Percentiles rank a stretch among this genome's conserved stretches.
Conservation (phyloP, 2,113 vertebrate genomes). For the Poecilia latipinna region DNA sequence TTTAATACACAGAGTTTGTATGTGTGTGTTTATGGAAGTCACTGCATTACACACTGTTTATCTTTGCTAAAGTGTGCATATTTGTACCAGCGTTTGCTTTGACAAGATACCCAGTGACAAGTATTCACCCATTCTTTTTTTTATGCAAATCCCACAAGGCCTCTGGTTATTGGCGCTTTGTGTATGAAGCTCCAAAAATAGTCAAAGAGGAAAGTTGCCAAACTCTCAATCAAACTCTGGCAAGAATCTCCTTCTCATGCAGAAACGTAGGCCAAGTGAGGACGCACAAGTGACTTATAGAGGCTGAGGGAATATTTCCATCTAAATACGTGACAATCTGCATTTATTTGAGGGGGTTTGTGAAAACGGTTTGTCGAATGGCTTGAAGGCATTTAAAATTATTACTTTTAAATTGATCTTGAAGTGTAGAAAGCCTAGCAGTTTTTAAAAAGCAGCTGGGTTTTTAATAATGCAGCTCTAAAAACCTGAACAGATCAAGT, state of each 20-base stretch:
- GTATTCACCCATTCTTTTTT: constrained; percentile 56
- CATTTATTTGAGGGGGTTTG: constrained; percentile 11
- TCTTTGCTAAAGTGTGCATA: constrained; percentile 13
- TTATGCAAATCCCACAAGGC: constrained; percentile 67
- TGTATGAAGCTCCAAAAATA: constrained; percentile 67
- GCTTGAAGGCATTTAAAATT: neutral
- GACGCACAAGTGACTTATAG: constrained; percentile 60
- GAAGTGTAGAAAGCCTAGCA: neutral
- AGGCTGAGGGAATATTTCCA: constrained; percentile 54
- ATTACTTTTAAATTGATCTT: neutral
- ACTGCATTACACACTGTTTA: neutral
- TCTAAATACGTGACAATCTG: constrained; percentile 30
- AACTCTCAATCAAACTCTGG: constrained; percentile 72
- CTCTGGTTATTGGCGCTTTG: constrained; percentile 65
- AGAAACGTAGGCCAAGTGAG: constrained; percentile 60
- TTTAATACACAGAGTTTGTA: neutral
- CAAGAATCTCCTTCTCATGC: constrained; percentile 62
- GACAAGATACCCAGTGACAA: constrained; percentile 52
- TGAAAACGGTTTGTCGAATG: constrained; percentile 18
- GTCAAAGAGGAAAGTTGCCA: constrained; percentile 66
- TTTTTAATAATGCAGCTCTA: neutral
- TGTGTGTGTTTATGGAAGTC: constrained; percentile 6
- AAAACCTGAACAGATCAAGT: neutral
- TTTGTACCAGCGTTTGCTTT: constrained; percentile 59
- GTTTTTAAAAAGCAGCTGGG: neutral